Evolutionary conservation across 2,113 vertebrate genomes (phyloP).

Genomic region (Caloenas nicobarica): DNA sequence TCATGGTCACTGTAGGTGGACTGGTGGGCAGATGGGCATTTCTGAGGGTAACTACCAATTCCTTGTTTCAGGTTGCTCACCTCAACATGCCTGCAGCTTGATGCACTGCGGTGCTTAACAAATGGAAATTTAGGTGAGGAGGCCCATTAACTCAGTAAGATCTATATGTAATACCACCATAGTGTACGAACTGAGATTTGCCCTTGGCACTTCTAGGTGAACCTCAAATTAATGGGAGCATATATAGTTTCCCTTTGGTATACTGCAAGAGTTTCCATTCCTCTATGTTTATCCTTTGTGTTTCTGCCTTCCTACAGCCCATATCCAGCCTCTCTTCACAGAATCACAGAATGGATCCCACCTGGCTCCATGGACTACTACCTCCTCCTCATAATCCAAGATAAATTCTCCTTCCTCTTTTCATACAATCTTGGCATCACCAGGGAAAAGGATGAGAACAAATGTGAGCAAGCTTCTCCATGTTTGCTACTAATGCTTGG

Average conservation of each 20-base stretch:
- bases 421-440: neutral
- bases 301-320: neutral
- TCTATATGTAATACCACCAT: neutral
- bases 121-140: neutral
- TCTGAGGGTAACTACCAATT: neutral
- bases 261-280: neutral
- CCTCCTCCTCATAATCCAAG: neutral
- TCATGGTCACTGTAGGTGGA: rapidly evolving
- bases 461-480: neutral
- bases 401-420: neutral
- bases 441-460: neutral
- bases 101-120: neutral
- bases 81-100: neutral
- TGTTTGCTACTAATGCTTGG: neutral
- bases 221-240: neutral
- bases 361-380: neutral
- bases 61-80: neutral
- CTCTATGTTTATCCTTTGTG: neutral
- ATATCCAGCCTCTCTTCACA: neutral
- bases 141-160: neutral
- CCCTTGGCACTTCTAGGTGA: neutral
- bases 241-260: neutral
- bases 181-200: neutral
- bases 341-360: neutral
- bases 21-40: neutral